phyloP scores from a whole-genome alignment of 2,113 vertebrate genomes.

The Psilopogon haemacephalus region DNA sequence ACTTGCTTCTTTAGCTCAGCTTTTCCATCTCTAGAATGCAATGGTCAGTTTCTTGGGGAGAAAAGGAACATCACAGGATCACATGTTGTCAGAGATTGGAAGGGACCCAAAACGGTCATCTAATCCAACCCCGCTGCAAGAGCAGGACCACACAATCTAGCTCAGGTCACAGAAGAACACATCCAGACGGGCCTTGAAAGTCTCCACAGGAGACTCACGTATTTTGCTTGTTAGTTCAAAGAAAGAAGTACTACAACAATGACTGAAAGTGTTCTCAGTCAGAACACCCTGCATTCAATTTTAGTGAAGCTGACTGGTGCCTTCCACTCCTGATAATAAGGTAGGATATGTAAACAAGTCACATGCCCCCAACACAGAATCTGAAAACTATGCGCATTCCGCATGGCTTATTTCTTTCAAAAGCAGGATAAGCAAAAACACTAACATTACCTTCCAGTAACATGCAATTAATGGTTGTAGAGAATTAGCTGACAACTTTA shows the following conservation, averaged over 20 bases:
- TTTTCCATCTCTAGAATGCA: background rate
- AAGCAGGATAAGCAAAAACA: background rate
- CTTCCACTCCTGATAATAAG: background rate
- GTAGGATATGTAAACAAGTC: background rate
- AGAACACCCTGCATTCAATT: background rate
- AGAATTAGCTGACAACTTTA: background rate
- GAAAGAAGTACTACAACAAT: background rate
- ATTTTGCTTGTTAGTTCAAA: background rate
- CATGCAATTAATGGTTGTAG: background rate
- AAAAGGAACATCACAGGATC: too few species aligned
- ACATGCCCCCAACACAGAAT: rapidly evolving
- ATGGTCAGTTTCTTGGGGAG: background rate
- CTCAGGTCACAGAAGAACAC: too few species aligned
- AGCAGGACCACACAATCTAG: too few species aligned
- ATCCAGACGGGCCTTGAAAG: too few species aligned
- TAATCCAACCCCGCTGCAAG: too few species aligned
- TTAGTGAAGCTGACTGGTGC: background rate
- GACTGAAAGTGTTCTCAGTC: background rate
- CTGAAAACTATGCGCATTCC: background rate
- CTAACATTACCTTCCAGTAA: background rate
- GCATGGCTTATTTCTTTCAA: background rate
- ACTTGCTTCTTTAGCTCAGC: background rate
- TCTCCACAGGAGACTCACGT: background rate
- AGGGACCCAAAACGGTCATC: too few species aligned
- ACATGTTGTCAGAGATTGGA: too few species aligned